These are phyloP conservation scores for Marisa cornuarietis DNA, from an alignment of 1,140 invertebrate species.

Conservation along the genomic window DNA sequence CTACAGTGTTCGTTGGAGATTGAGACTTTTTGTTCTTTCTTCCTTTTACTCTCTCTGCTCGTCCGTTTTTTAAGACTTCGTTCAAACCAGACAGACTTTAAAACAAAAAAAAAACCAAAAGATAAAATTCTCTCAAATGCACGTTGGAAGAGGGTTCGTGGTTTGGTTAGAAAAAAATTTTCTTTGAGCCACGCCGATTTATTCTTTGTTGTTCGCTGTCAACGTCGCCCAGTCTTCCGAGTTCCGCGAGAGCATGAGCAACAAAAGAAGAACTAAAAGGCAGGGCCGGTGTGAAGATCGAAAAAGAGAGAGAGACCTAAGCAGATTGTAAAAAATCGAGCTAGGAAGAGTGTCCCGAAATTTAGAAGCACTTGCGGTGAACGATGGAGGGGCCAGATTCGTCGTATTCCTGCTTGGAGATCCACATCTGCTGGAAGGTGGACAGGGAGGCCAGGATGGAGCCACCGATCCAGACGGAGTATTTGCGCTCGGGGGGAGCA, in stretches of 20 bases:
- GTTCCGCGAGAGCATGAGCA: not conserved
- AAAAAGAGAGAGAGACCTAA: conserved; percentile 7
- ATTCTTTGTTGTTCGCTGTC: not conserved
- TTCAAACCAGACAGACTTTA: no score
- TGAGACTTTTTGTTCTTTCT: no score
- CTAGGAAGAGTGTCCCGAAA: conserved; percentile 14
- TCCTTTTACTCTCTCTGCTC: no score
- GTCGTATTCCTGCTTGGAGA: conserved; percentile 81
- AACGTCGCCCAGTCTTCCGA: not conserved
- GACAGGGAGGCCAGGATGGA: conserved; percentile 73
- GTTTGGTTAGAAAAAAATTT: no score
- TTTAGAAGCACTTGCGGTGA: conserved; percentile 96
- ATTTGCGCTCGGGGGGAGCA: conserved; percentile 70
- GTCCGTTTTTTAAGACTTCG: no score
- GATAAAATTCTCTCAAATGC: not conserved
- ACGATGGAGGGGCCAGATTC: conserved; percentile 93
- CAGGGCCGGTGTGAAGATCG: not conserved
- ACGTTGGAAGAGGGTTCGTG: not conserved
- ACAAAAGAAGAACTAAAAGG: not conserved
- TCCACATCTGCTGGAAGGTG: conserved; percentile 76
- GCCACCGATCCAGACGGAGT: conserved; percentile 68
- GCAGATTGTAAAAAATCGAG: conserved; percentile 6
- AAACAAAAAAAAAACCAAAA: no score
- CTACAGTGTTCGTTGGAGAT: no score
- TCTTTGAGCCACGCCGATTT: not conserved